phyloP scores from a whole-genome alignment of 2,888 invertebrate species.

The Drosophila yooni region DNA sequence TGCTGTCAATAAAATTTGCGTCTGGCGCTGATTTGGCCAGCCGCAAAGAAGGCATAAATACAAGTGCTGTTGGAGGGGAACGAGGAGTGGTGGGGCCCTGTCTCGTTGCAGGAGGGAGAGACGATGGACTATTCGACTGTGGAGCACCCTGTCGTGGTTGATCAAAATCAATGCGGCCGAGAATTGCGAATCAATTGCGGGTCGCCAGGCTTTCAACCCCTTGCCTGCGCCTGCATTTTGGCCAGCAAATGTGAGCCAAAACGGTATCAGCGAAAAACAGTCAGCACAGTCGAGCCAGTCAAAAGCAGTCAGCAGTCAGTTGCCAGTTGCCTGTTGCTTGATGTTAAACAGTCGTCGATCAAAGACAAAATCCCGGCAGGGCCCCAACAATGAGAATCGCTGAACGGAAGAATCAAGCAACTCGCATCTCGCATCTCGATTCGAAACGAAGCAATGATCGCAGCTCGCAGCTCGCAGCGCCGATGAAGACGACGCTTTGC shows the following conservation, averaged over 20 bases:
- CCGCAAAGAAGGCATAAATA: slow-evolving; percentile 6
- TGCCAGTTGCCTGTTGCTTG: slow-evolving; percentile 48
- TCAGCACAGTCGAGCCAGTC: slow-evolving; percentile 9
- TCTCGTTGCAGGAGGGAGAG: not conserved
- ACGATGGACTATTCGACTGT: slow-evolving; percentile 16
- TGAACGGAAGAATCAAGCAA: slow-evolving; percentile 17
- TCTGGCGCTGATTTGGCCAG: slow-evolving; percentile 66
- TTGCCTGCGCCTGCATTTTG: slow-evolving; percentile 31
- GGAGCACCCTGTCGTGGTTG: slow-evolving; percentile 76
- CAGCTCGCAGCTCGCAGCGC: slow-evolving; percentile 26
- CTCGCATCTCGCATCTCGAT: slow-evolving; percentile 12
- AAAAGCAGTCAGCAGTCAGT: slow-evolving; percentile 13
- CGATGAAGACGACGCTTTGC: slow-evolving; percentile 80
- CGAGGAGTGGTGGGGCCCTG: not conserved
- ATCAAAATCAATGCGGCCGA: slow-evolving; percentile 78
- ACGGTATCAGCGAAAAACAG: slow-evolving; percentile 58
- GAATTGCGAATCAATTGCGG: slow-evolving; percentile 80
- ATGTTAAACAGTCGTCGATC: slow-evolving; percentile 78
- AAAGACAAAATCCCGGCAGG: slow-evolving; percentile 76
- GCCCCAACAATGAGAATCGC: slow-evolving; percentile 36
- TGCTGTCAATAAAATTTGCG: slow-evolving; percentile 79
- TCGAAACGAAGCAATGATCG: slow-evolving; percentile 14
- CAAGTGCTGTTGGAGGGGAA: not conserved
- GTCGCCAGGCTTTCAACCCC: slow-evolving; percentile 52
- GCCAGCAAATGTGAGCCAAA: slow-evolving; percentile 52